phyloP scores from a whole-genome alignment of 2,797 vertebrate species.

The Oreonectes daqikongensis region DNA sequence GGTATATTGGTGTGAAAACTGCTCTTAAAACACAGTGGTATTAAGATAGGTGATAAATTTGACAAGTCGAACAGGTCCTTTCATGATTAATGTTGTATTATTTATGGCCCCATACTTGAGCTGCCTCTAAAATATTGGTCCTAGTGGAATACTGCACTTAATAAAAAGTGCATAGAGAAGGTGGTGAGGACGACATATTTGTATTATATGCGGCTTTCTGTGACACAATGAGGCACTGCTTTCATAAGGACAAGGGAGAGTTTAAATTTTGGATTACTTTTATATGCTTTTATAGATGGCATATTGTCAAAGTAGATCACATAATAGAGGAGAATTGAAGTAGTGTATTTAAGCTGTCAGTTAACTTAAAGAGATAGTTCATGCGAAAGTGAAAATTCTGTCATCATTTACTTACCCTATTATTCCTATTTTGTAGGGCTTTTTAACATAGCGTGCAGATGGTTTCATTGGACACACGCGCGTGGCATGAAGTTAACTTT shows the following conservation, averaged over 20 bases:
- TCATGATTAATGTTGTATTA: constrained; percentile 76
- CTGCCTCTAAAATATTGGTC: constrained; percentile 67
- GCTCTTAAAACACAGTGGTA: constrained; percentile 75
- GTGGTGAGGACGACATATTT: constrained; percentile 44
- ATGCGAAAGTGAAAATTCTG: background rate
- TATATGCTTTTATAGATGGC: background rate
- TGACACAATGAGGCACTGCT: constrained; percentile 49
- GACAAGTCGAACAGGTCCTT: constrained; percentile 68
- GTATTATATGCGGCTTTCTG: constrained; percentile 41
- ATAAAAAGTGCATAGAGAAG: constrained; percentile 43
- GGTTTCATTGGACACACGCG: too few relatives aligned
- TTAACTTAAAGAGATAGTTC: constrained; percentile 5
- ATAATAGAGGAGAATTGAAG: constrained; percentile 19
- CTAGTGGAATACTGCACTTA: constrained; percentile 52
- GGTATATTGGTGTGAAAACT: constrained; percentile 63
- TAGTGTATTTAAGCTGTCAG: constrained; percentile 14
- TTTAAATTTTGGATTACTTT: constrained; percentile 42
- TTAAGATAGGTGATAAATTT: constrained; percentile 78
- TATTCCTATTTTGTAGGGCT: background rate
- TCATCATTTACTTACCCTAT: constrained; percentile 20
- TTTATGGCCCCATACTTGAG: constrained; percentile 71
- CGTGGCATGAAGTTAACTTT: too few relatives aligned
- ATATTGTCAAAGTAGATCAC: constrained; percentile 37
- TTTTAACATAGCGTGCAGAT: too few relatives aligned
- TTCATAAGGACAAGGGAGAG: constrained; percentile 28